Evolutionary conservation across 2,888 invertebrate genomes (phyloP), one percentile per base, ranked within the genome.

Genomic region (Tenthredo amoena): DNA sequence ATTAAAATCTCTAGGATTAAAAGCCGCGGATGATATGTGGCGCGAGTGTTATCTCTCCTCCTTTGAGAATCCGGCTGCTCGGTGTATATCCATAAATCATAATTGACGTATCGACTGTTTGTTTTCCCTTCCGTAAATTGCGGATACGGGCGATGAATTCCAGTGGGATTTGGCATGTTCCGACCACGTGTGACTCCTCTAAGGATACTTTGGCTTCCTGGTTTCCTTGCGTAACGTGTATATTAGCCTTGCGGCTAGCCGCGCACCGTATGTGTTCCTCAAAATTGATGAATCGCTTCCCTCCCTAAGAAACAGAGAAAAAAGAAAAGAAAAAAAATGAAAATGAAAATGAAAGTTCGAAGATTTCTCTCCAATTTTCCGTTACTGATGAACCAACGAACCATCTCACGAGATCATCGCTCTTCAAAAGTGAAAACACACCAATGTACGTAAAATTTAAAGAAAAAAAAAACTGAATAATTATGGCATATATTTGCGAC

Each of bases 121-220:
- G 84, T 85, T 85, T 77, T 40, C 21, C 82, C 82, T 86, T 72
- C 84, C 77, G 72, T 43, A 86, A 86, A 87, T 86, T 87, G 86
- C 84, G 86, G 84, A 85, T 84, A 74, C 79, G 81, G 68, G 47
- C 34, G 85, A 85, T 81, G 77, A 47, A 84, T 87, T 87, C 88
- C 87, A 87, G 15, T 6, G 88, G 87, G 87, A 88, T 86, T 88
- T 81, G 84, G 87, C 87, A 87, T 85, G 85, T 88, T 88, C 84
- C 86, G 77, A 88, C 88, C 88, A 87, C 87, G 65, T 87, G 87
- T 88, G 58, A 71, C 62, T 37, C 18, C 85, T 72, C 79, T 82
- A 85, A 79, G 71, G 85, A 88, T 71, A 71, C 47, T 68, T 37
- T 85, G 79, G 86, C 87, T 88, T 89, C 87, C 89, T 86, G 81